Percentiles rank a stretch among this genome's conserved stretches.
phyloP scores from a whole-genome alignment of 2,113 vertebrate species.

The Nannospalax galili region DNA sequence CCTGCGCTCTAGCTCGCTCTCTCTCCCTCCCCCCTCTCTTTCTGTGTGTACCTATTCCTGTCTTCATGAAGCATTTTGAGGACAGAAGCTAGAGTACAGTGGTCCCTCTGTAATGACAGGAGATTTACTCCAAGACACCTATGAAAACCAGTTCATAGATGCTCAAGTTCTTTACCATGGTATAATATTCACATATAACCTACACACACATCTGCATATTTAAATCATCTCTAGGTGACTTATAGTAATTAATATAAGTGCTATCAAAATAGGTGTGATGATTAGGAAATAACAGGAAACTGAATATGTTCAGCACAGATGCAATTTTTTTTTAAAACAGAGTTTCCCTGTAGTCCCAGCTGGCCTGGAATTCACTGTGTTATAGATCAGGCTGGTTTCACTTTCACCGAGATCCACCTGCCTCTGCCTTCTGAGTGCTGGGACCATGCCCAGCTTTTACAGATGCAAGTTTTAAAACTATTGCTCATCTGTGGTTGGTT shows the following conservation, averaged over 20 bases:
- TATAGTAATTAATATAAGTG: background rate
- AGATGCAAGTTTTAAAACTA: background rate
- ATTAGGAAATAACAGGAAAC: background rate
- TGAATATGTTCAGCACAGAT: background rate
- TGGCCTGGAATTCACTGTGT: too few relatives aligned
- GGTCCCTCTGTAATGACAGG: background rate
- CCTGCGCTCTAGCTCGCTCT: too few relatives aligned
- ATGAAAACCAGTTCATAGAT: too few relatives aligned
- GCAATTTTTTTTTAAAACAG: background rate
- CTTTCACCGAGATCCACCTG: too few relatives aligned
- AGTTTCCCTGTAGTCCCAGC: too few relatives aligned
- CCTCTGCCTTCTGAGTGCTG: too few relatives aligned
- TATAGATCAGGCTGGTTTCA: too few relatives aligned
- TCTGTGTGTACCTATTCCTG: fast-evolving
- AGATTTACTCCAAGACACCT: background rate
- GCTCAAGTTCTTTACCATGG: background rate
- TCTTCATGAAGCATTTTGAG: background rate
- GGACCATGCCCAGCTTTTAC: too few relatives aligned
- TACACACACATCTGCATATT: background rate
- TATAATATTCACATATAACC: background rate
- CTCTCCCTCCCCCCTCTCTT: too few relatives aligned
- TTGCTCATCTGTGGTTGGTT: background rate
- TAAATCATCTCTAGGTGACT: background rate
- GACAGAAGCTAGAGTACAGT: background rate
- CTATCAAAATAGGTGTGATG: background rate